A percentile compares a stretch with the other conserved stretches of the same genome.
phyloP scores from a whole-genome alignment of 2,113 vertebrate species.

The Callipepla californica region DNA sequence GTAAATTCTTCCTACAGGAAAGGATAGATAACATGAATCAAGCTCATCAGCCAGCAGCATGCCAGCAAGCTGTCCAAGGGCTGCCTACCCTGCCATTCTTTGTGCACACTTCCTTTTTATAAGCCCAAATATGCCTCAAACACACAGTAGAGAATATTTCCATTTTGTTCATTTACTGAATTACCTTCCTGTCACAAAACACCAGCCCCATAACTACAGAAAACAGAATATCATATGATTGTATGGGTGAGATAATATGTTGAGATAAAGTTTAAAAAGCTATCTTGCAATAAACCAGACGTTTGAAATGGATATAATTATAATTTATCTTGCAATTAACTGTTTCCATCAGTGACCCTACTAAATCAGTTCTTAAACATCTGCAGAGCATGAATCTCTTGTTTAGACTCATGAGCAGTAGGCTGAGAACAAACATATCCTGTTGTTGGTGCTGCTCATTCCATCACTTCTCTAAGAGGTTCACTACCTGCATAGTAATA shows the following conservation, averaged over 20 bases:
- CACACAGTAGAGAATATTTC: accelerated
- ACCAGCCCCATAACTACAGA: neutral
- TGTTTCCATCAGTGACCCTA: neutral
- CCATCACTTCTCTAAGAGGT: neutral
- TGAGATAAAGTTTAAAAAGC: neutral
- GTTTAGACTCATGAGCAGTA: neutral
- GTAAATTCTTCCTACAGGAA: neutral
- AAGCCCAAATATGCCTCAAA: neutral
- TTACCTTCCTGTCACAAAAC: neutral
- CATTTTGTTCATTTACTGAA: neutral
- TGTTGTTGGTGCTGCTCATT: neutral
- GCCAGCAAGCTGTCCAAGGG: neutral
- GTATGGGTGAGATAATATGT: accelerated
- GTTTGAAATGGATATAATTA: neutral
- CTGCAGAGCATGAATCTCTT: neutral
- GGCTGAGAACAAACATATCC: neutral
- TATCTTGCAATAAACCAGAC: neutral
- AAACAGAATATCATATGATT: neutral
- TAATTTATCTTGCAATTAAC: neutral
- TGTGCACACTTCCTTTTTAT: neutral
- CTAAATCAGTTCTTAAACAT: neutral
- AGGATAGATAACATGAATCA: accelerated
- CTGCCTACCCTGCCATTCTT: neutral
- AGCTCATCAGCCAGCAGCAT: neutral
- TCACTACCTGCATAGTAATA: too few relatives aligned